Evolutionary conservation across 2,888 invertebrate species (phyloP), one percentile per base, ranked within the genome.

Genomic region (Acleris cristana): DNA sequence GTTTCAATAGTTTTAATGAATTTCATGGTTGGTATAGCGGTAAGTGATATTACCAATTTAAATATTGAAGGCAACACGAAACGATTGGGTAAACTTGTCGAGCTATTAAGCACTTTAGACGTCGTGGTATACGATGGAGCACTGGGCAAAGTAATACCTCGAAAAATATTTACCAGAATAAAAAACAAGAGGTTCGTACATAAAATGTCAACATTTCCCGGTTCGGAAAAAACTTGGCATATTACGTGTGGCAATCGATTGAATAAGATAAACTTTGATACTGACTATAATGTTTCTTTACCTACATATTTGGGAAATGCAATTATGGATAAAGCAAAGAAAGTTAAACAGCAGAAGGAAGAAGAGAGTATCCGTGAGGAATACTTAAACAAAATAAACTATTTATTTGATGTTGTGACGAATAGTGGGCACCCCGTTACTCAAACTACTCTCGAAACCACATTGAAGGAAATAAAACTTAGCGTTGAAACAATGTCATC

Each of bases 1-100:
- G 83, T 84, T 19, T 78, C 85, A 1, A 80, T 87, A 21, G 83
- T 87, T 1, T 73, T 88, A 69, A 86, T 87, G 83, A 88, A 88
- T 69, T 76, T 88, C 16, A 78, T 88, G 73, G 78, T 87, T 26
- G 87, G 87, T 69, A 73, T 88, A 58, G 87, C 87, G 16, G 87
- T 88, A 45, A 87, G 82, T 70, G 87, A 88, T 69, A 83, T 86
- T 26, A 80, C 80, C 26, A 79, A 77, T n/a, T 78, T 89, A 19
- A 83, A 85, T 72, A 81, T 83, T 14, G 81, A 84, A 68, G 87
- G 87, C 4, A 79, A 82, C 66, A 81, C 85, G 4, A 80, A 82
- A 58, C 70, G 84, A 44, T 72, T 87, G 19, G 77, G 78, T 12
- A 85, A 87, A 68, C 87, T 87, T 69, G 85, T 84, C 12, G 80